Base-by-base conservation (phyloP, 2,888 invertebrate species). In the Thymelicus lineola region DNA sequence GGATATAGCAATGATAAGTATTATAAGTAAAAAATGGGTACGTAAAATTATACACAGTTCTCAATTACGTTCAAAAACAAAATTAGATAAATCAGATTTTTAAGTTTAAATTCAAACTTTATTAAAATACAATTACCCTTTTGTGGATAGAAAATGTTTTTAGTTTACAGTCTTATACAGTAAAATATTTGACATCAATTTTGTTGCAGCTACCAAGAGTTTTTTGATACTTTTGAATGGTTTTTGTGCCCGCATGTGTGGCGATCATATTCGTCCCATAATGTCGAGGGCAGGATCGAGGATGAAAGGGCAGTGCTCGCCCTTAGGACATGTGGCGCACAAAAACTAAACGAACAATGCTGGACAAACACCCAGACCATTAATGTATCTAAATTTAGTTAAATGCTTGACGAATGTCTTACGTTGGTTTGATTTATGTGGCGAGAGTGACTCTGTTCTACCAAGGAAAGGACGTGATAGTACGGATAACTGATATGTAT, bases 211-310 rank as follows among this genome's bases (percentile, higher is more conserved):
- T 20, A 53, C 53, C 35, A 53, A 15, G 38, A 62, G 62, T 55
- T 57, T 65, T 50, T 46, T 42, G 65, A 58, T 62, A 68, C 57
- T 68, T 69, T 12, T 58, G 50, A 63, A 63, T 63, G 45, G 64
- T 71, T 72, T 71, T 71, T 71, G 66, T 73, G 62, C 91, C 91
- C 91, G 91, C 91, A 92, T 91, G 76, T 88, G 90, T 78, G 72
- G 73, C 75, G 75, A 82, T 82, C 81, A 79, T 79, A 75, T 80
- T 81, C 75, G 76, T 82, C 81, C 78, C 76, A 73, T 71, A 71
- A 38, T 28, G 42, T 35, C 75, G 74, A 79, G 84, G 82, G 83
- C 77, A 71, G 81, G 76, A 75, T 77, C 76, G 82, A 71, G 81
- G 76, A 75, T 77, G 76, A 82, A 83, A 82, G 79, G 79, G 76